phyloP scores from a whole-genome alignment of 2,113 vertebrate genomes.

The Urocynchramus pylzowi region DNA sequence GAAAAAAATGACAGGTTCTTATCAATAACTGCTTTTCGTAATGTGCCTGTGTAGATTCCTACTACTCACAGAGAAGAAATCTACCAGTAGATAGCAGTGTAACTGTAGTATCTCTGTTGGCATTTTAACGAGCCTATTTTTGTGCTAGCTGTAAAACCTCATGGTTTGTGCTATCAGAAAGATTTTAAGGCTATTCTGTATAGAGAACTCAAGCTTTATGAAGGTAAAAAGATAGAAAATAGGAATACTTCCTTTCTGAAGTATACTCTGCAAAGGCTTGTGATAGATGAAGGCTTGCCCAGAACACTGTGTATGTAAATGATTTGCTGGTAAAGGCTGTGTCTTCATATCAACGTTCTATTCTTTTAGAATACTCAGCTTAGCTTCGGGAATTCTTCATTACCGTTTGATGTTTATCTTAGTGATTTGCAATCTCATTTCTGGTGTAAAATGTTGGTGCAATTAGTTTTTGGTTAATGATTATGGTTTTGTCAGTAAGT shows the following conservation, averaged over 20 bases:
- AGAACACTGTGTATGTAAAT: background rate
- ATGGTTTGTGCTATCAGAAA: background rate
- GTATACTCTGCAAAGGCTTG: background rate
- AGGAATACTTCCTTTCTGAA: background rate
- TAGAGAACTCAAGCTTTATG: background rate
- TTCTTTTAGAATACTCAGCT: background rate
- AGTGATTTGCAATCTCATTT: background rate
- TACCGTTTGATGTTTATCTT: background rate
- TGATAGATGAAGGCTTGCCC: background rate
- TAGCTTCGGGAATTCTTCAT: background rate
- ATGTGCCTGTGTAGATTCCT: background rate
- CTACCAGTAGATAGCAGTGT: background rate
- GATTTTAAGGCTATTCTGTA: background rate
- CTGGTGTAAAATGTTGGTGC: background rate
- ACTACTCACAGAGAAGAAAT: background rate
- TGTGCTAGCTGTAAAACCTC: background rate
- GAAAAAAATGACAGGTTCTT: background rate
- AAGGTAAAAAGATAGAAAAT: background rate
- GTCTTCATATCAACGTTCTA: background rate
- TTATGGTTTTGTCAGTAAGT: background rate
- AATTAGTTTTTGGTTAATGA: background rate
- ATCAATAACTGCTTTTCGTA: background rate
- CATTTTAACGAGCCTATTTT: background rate
- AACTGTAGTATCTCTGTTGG: background rate
- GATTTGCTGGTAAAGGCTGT: background rate